These are phyloP conservation scores for Rhinolophus sinicus DNA, from an alignment of 2,113 vertebrate species.

Conservation along the genomic window DNA sequence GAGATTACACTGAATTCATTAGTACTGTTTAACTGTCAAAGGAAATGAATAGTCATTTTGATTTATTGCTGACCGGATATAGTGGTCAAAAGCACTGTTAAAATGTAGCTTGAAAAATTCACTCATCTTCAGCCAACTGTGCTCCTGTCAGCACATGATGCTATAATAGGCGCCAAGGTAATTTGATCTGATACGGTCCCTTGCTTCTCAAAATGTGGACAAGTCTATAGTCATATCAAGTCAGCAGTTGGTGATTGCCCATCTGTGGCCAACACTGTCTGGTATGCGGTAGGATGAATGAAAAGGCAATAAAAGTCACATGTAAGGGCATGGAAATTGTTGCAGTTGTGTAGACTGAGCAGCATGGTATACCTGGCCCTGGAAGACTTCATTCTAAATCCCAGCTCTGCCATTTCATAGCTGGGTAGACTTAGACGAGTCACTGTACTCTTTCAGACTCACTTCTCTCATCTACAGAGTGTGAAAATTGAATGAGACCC, in stretches of 20 bases:
- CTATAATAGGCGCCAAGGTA: background rate
- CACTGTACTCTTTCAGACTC: background rate
- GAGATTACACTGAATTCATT: slow-evolving; percentile 64
- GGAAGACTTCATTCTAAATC: background rate
- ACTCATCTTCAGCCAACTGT: slow-evolving; percentile 43
- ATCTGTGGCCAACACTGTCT: background rate
- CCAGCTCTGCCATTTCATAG: background rate
- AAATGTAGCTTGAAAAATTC: slow-evolving; percentile 48
- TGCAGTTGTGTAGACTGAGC: background rate
- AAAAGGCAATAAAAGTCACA: background rate
- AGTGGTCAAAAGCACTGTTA: slow-evolving; percentile 51
- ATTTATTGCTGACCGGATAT: slow-evolving; percentile 58
- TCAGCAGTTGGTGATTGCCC: background rate
- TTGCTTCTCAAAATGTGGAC: background rate
- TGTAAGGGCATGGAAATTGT: background rate
- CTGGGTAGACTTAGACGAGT: background rate
- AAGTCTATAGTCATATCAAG: background rate
- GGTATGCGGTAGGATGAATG: background rate
- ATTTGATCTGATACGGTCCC: slow-evolving; percentile 22
- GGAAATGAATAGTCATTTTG: slow-evolving; percentile 60
- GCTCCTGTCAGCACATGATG: background rate
- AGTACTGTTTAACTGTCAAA: slow-evolving; percentile 65
- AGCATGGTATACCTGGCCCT: background rate
- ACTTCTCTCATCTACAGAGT: background rate
- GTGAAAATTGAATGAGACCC: background rate